Evolutionary conservation across 2,888 invertebrate genomes (phyloP), one percentile per base, ranked within the genome.

Genomic region (Ferdinandea cuprea): DNA sequence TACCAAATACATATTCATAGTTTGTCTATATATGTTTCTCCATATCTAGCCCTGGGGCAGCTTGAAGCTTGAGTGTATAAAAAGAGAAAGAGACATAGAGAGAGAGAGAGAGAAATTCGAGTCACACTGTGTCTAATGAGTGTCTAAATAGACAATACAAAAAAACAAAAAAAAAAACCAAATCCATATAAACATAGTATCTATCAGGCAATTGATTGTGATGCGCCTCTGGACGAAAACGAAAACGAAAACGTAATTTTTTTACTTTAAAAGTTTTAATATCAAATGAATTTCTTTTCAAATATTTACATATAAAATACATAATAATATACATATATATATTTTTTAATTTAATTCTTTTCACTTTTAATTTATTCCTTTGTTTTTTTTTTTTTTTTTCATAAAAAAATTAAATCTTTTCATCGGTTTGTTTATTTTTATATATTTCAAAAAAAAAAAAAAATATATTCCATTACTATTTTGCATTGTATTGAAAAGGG

Each of bases 211-310:
- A 68, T 59, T 54, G 54, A 72, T 73, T 73, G 25, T 25, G 83
- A 78, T 73, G 83, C 50, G 83, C 83, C 83, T 72, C 78, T 78
- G 83, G 83, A 83, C 78, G 72, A 83, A 83, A 83, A 77, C 83
- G 80, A 80, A 15, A 61, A 72, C 37, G 58, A 61, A 68, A 83
- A 52, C 68, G 83, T 83, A 83, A 83, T 73, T 83, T 78, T 65
- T 69, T 77, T 66, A 44, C 59, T 19, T 65, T 37, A 30, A 56
- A 46, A 63, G n/a, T 30, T 48, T 46, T 65, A 71, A 71, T 58
- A 65, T 48, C 42, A 72, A 65, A 79, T 61, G 40, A 48, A 37
- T 74, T 80, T 63, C 9, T 54, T 46, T 48, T 61, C 37, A 76
- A 76, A 58, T 50, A 71, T 71, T 71, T 19, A 40, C 46, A 63